These are phyloP conservation scores for Xylota sylvarum DNA, from an alignment of 2,888 invertebrate genomes.

Conservation along the genomic window DNA sequence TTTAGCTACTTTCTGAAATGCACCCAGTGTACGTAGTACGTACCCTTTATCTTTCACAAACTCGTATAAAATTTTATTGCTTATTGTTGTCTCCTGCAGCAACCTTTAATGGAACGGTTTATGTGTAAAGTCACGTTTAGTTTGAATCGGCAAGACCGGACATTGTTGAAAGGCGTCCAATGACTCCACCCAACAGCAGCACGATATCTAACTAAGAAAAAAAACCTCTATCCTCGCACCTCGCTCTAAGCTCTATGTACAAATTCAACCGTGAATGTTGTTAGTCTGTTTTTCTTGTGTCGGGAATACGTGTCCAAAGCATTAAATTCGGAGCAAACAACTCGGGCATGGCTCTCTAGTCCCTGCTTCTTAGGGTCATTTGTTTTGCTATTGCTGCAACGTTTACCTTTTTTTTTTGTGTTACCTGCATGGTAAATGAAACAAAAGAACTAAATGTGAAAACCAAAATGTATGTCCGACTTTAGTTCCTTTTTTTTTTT, in stretches of 20 bases:
- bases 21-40: not conserved
- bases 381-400: conserved; percentile 54
- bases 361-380: conserved; percentile 67
- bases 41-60: conserved; percentile 30
- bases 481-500: conserved; percentile 48
- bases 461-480: conserved; percentile 54
- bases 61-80: conserved; percentile 49
- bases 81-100: conserved; percentile 37
- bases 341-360: conserved; percentile 63
- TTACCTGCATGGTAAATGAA: conserved; percentile 51
- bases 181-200: conserved; percentile 70
- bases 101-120: conserved; percentile 61
- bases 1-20: not conserved
- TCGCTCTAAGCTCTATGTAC: conserved; percentile 40
- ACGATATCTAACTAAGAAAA: conserved; percentile 60
- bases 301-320: conserved; percentile 64
- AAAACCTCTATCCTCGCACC: conserved; percentile 42
- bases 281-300: conserved; percentile 36
- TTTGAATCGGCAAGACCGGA: conserved; percentile 64
- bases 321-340: conserved; percentile 72
- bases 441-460: conserved; percentile 64
- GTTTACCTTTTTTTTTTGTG: conserved; percentile 22
- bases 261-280: conserved; percentile 33
- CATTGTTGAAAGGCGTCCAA: conserved; percentile 71
- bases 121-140: conserved; percentile 71